Evolutionary conservation across 2,797 vertebrate species (phyloP).

Genomic region (Cyprinodon diabolis): DNA sequence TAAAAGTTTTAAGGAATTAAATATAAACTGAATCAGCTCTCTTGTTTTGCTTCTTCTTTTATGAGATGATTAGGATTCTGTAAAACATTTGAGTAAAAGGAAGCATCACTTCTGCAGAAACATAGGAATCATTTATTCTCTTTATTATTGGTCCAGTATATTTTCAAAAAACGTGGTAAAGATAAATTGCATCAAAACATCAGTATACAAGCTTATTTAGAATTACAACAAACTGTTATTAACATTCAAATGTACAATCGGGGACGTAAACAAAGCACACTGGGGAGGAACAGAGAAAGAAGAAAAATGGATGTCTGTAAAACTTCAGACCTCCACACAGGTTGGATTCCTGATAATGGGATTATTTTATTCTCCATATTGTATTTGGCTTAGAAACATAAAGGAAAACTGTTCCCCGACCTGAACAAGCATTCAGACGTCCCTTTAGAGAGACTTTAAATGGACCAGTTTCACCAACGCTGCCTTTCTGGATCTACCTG

Average conservation of each 20-base stretch:
- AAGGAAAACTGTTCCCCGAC: slow-evolving; percentile 5
- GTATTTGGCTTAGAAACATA: slow-evolving; percentile 51
- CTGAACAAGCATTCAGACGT: neutral
- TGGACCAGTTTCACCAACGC: slow-evolving; percentile 25
- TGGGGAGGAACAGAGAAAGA: slow-evolving; percentile 27
- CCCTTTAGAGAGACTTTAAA: slow-evolving; percentile 8
- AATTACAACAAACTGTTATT: slow-evolving; percentile 71
- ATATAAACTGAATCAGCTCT: too few relatives aligned
- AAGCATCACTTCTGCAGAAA: slow-evolving; percentile 10
- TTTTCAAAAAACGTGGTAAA: slow-evolving; percentile 73
- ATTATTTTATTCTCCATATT: neutral
- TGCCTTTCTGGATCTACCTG: neutral
- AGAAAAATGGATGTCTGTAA: slow-evolving; percentile 21
- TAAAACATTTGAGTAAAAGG: neutral
- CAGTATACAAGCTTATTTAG: slow-evolving; percentile 73
- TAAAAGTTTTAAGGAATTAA: neutral
- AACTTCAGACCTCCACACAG: slow-evolving; percentile 1
- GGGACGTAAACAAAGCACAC: slow-evolving; percentile 77
- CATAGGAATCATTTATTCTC: slow-evolving; percentile 53
- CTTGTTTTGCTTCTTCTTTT: neutral
- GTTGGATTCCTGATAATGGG: slow-evolving; percentile 21
- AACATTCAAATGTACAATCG: slow-evolving; percentile 73
- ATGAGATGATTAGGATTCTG: neutral
- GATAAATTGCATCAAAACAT: slow-evolving; percentile 79
- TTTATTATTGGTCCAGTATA: slow-evolving; percentile 81